These are phyloP conservation scores for Cetonia aurata DNA, from an alignment of 2,888 invertebrate species.

Conservation along the genomic window DNA sequence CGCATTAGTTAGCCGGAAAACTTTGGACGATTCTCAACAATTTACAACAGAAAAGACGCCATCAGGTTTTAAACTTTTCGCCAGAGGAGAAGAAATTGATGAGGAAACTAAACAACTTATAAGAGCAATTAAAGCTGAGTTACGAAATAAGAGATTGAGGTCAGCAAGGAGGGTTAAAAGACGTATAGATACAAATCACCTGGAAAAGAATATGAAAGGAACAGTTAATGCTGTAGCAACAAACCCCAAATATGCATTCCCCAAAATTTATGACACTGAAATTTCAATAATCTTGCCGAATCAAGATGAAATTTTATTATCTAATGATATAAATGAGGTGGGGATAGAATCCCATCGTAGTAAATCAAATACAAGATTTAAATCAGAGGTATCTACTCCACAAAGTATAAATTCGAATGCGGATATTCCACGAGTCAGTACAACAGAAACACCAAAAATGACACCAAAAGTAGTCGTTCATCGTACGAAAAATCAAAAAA, in stretches of 20 bases:
- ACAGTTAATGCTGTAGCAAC: conserved; percentile 52
- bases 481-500: background rate
- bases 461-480: background rate
- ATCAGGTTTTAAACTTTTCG: background rate
- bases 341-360: conserved; percentile 49
- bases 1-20: conserved; percentile 49
- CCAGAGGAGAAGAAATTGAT: conserved; percentile 29
- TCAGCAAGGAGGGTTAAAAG: conserved; percentile 44
- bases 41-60: background rate
- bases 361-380: background rate
- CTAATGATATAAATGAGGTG: conserved; percentile 49
- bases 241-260: conserved; percentile 47
- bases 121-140: conserved; percentile 35
- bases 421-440: background rate
- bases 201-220: conserved; percentile 54
- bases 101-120: conserved; percentile 41
- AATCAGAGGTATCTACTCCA: too few relatives aligned
- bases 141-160: conserved; percentile 34
- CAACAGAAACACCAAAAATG: background rate
- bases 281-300: conserved; percentile 49
- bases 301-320: conserved; percentile 45
- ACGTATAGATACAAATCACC: conserved; percentile 44
- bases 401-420: conserved; percentile 6
- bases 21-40: background rate
- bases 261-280: conserved; percentile 43